Percentiles rank a stretch among this genome's conserved stretches.
Evolutionary conservation across 2,113 vertebrate species (phyloP).

Genomic region (Cephalopholis sonnerati): DNA sequence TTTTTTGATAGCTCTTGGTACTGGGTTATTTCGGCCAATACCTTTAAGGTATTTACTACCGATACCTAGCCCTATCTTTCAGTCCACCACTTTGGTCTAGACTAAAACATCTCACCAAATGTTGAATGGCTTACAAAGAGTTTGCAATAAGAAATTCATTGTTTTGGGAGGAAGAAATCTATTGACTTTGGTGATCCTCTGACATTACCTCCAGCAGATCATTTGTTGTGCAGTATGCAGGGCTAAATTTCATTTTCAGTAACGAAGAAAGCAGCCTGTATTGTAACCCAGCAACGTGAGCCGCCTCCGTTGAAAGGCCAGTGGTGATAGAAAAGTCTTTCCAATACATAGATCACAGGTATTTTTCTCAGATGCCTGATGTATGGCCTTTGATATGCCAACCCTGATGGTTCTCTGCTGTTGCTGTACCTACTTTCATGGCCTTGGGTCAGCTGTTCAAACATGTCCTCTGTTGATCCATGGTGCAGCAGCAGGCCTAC

Average conservation of each 20-base stretch:
- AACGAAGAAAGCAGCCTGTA: conserved; percentile 18
- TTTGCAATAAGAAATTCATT: too few relatives aligned
- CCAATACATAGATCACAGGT: conserved; percentile 36
- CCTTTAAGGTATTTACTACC: too few relatives aligned
- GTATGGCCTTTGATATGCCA: conserved; percentile 53
- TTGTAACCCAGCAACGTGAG: conserved; percentile 21
- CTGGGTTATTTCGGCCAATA: too few relatives aligned
- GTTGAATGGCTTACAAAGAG: too few relatives aligned
- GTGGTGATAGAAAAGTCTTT: not conserved
- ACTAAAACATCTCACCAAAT: too few relatives aligned
- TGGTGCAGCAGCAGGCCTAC: conserved; percentile 48
- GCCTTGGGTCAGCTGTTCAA: conserved; percentile 74
- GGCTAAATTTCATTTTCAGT: not conserved
- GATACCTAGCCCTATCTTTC: too few relatives aligned
- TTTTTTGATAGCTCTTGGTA: too few relatives aligned
- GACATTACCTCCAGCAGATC: not conserved
- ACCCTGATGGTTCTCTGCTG: conserved; percentile 47
- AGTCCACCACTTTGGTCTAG: too few relatives aligned
- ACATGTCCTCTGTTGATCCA: conserved; percentile 74
- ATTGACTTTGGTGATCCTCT: not conserved
- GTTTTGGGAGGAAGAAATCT: too few relatives aligned
- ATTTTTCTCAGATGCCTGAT: conserved; percentile 44
- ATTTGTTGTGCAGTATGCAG: not conserved
- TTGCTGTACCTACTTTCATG: conserved; percentile 51
- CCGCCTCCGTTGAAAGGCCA: not conserved